Conservation (phyloP, 2,888 invertebrate genomes). For the Eilema griseolum region DNA sequence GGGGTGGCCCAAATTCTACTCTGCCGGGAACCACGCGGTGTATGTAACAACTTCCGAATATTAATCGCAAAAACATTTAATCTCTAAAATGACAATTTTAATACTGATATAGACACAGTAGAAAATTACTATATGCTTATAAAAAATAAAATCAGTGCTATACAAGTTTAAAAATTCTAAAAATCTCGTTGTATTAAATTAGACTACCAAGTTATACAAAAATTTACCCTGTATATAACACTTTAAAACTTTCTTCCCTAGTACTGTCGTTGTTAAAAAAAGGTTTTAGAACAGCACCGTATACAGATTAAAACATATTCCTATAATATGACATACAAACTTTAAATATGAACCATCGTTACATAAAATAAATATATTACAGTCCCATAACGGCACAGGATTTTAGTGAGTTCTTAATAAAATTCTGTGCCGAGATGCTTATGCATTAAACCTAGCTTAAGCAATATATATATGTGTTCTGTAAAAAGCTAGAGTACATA, state of each 20-base stretch:
- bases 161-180: not conserved
- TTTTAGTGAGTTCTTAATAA: not conserved
- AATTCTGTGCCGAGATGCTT: constrained; percentile 8
- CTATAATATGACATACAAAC: constrained; percentile 27
- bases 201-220: not conserved
- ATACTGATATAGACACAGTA: not conserved
- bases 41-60: too few species aligned
- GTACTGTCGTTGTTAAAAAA: constrained; percentile 31
- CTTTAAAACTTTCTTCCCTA: constrained; percentile 5
- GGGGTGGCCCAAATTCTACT: too few species aligned
- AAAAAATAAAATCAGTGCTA: not conserved
- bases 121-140: not conserved
- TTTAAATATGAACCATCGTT: constrained; percentile 38
- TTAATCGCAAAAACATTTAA: not conserved
- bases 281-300: not conserved
- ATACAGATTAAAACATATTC: constrained; percentile 8
- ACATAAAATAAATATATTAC: constrained; percentile 20
- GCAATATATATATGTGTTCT: constrained; percentile 7
- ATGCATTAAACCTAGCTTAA: constrained; percentile 1
- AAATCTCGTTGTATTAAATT: not conserved
- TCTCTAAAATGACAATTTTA: not conserved
- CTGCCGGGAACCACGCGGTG: too few species aligned
- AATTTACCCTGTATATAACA: constrained; percentile 1
- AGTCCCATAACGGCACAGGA: not conserved
- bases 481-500: constrained; percentile 21